Conservation (phyloP, 2,888 invertebrate genomes). For the Megaustenia siamemsis region DNA sequence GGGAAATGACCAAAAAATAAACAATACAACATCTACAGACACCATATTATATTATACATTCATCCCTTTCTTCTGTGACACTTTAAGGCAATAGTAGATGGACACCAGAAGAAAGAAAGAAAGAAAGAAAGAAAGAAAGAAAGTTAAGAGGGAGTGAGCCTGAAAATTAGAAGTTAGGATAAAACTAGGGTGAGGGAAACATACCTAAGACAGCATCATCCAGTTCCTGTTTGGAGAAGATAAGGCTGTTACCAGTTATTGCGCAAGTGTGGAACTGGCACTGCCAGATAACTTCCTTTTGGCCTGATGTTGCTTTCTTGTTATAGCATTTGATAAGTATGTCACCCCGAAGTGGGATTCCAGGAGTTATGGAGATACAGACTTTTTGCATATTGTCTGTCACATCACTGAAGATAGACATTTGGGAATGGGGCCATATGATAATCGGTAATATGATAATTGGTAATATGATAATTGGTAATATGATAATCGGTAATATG, state of each 20-base stretch:
- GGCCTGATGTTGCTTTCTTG: slow-evolving; percentile 81
- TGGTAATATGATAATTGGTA: no score
- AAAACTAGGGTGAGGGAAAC: slow-evolving; percentile 57
- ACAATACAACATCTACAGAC: no score
- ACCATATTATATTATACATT: no score
- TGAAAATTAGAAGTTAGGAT: not conserved
- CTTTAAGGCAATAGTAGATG: no score
- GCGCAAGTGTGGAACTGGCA: slow-evolving; percentile 97
- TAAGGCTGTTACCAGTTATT: slow-evolving; percentile 89
- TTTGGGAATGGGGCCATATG: not conserved
- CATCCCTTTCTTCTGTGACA: no score
- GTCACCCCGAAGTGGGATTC: slow-evolving; percentile 91
- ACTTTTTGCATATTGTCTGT: slow-evolving; percentile 85
- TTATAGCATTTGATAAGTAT: slow-evolving; percentile 94
- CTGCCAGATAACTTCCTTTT: slow-evolving; percentile 87
- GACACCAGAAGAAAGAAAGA: slow-evolving; percentile 3
- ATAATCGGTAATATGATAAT: no score
- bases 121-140: not conserved
- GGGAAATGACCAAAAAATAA: no score
- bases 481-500: no score
- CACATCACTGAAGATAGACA: slow-evolving; percentile 81
- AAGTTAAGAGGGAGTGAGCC: not conserved
- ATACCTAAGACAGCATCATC: slow-evolving; percentile 91
- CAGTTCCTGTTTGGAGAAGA: slow-evolving; percentile 91
- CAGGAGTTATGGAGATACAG: slow-evolving; percentile 86